phyloP scores from a whole-genome alignment of 1,140 invertebrate genomes.

The Lysiphlebus fabarum region DNA sequence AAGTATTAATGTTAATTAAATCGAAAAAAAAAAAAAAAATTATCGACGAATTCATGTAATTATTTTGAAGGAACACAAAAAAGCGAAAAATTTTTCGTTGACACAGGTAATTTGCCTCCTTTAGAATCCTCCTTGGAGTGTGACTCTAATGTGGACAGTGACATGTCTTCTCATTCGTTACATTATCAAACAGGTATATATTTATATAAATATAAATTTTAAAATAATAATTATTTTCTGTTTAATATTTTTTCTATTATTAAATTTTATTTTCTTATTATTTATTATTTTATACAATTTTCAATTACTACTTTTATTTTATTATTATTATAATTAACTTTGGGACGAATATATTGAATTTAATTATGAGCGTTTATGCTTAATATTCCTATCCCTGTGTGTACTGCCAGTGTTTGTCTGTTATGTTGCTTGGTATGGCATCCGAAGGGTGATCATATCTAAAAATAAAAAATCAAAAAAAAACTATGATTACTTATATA shows the following conservation, averaged over 20 bases:
- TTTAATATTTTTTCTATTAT: conserved; percentile 20
- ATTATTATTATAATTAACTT: conserved; percentile 14
- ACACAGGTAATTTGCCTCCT: conserved; percentile 62
- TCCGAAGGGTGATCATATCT: conserved; percentile 2
- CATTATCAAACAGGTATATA: conserved; percentile 67
- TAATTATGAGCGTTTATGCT: conserved; percentile 6
- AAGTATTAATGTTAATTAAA: background rate
- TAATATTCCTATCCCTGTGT: conserved; percentile 32
- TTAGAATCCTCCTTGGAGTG: conserved; percentile 72
- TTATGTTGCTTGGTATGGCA: conserved; percentile 28
- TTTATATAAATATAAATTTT: conserved; percentile 9
- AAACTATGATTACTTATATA: background rate
- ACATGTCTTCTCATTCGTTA: conserved; percentile 75
- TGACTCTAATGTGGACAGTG: conserved; percentile 71
- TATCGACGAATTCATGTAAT: background rate
- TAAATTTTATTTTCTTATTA: conserved; percentile 8
- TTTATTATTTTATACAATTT: conserved; percentile 22
- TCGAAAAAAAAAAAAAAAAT: background rate
- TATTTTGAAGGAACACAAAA: conserved; percentile 1
- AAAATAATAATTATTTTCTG: conserved; percentile 12
- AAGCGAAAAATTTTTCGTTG: conserved; percentile 51
- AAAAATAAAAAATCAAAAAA: conserved; percentile 4
- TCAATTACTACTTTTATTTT: too few relatives aligned
- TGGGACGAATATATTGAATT: background rate
- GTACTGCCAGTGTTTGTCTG: conserved; percentile 29